These are phyloP conservation scores for Pelecanoides urinatrix DNA, from an alignment of 2,113 vertebrate genomes.

Conservation along the genomic window DNA sequence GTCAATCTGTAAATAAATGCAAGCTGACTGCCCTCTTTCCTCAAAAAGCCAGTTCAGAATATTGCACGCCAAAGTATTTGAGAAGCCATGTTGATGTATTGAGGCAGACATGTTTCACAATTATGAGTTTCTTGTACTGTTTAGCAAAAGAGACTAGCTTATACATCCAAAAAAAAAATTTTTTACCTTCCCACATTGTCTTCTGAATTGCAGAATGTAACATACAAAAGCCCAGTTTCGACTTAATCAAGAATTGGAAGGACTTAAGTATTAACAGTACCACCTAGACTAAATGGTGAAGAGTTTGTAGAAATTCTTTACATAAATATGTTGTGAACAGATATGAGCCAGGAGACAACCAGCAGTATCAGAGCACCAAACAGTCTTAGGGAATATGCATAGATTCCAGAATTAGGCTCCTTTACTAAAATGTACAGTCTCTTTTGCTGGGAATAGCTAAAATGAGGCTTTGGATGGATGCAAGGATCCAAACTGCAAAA, in stretches of 20 bases:
- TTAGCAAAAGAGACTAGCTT: background rate
- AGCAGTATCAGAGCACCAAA: background rate
- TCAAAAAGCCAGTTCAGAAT: background rate
- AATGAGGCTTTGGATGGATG: background rate
- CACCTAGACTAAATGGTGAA: background rate
- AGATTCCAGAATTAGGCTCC: background rate
- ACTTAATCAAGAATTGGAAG: background rate
- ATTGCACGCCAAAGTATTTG: background rate
- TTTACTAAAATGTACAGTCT: background rate
- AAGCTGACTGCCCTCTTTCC: background rate
- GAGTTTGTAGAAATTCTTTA: background rate
- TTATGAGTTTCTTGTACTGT: background rate
- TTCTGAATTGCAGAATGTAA: background rate
- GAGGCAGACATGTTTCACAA: background rate
- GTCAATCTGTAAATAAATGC: background rate
- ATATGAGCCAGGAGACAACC: background rate
- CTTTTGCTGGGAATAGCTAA: background rate
- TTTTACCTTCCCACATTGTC: background rate
- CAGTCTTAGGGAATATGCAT: background rate
- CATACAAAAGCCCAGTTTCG: background rate
- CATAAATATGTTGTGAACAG: background rate
- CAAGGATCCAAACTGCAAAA: background rate
- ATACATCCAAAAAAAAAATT: background rate
- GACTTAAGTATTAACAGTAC: background rate
- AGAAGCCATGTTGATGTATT: background rate